Evolutionary conservation across 2,113 vertebrate genomes (phyloP), one percentile per base, ranked within the genome.

Genomic region (Tupaia chinensis): DNA sequence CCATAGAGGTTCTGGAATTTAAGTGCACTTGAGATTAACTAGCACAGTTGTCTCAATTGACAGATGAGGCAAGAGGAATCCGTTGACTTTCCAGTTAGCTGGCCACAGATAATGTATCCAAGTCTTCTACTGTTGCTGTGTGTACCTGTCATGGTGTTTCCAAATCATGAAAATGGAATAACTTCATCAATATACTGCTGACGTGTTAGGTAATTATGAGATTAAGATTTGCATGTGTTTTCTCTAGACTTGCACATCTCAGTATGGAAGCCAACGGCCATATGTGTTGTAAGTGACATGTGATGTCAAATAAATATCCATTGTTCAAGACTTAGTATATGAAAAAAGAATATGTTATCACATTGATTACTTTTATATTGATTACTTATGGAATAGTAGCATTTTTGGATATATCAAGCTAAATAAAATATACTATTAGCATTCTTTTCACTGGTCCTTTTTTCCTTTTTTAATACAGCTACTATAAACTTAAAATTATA

Each of bases 381-480:
- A n/a, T 60, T 90, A 14, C 15, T 83, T 58, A 6, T 81, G 61
- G 22, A 95, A 23, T 87, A 44, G 74, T 86, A 69, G 68, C 34
- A 84, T 65, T 84, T 84, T 92, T 89, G 34, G 54, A 70, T 58
- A 73, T 76, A 77, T 8, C 61, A 3, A 4, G n/a, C 58, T 63
- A 89, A 69, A 58, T 78, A 77, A 96, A 94, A 69, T 72, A 73
- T 27, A n/a, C n/a, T 44, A 89, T 34, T 78, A 65, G 76, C 87
- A 58, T 78, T 88, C 9, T 58, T 82, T 85, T 93, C 34, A 8
- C 53, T 61, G 6, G 56, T 81, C 54, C 54, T 29, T 83, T 87
- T 73, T 44, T 86, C 44, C 29, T 81, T 73, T 92, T 86, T 11
- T 29, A 79, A 68, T 27, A 7, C 74, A 70, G 53, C 17, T 86